Evolutionary conservation across 2,888 invertebrate species (phyloP).

Genomic region (Miltochrista miniata): DNA sequence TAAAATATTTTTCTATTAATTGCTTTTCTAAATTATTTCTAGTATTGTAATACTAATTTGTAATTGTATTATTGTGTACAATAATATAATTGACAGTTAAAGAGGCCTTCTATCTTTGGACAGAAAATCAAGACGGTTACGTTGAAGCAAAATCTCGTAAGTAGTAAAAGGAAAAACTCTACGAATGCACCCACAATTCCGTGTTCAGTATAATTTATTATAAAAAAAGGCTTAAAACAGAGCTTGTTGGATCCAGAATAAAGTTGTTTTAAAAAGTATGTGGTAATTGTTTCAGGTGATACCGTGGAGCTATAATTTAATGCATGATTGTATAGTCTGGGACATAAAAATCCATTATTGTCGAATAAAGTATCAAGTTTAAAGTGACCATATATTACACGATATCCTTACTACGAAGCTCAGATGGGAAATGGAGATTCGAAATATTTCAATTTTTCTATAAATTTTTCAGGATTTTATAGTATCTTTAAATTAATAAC

Average conservation of each 20-base stretch:
- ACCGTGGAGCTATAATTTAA: conserved; percentile 40
- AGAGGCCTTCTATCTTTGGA: no score
- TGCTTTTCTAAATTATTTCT: no score
- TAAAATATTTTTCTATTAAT: no score
- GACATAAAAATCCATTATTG: background rate
- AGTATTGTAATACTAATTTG: no score
- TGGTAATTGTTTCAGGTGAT: conserved; percentile 74
- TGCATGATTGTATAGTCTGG: conserved; percentile 33
- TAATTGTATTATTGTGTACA: no score
- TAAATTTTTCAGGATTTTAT: no score
- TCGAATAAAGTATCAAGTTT: background rate
- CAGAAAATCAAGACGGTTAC: no score
- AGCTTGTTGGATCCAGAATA: conserved; percentile 65
- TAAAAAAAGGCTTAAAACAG: conserved; percentile 77
- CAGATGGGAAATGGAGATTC: no score
- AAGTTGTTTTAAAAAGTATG: conserved; percentile 75
- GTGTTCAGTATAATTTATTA: conserved; percentile 75
- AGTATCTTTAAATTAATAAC: no score
- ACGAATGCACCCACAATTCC: conserved; percentile 61
- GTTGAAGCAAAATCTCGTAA: no score
- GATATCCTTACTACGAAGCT: no score
- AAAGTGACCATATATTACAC: background rate
- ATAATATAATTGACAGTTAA: no score
- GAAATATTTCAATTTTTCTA: background rate
- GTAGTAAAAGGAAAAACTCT: conserved; percentile 51